phyloP scores from a whole-genome alignment of 2,797 vertebrate species.

The Platalea minor region DNA sequence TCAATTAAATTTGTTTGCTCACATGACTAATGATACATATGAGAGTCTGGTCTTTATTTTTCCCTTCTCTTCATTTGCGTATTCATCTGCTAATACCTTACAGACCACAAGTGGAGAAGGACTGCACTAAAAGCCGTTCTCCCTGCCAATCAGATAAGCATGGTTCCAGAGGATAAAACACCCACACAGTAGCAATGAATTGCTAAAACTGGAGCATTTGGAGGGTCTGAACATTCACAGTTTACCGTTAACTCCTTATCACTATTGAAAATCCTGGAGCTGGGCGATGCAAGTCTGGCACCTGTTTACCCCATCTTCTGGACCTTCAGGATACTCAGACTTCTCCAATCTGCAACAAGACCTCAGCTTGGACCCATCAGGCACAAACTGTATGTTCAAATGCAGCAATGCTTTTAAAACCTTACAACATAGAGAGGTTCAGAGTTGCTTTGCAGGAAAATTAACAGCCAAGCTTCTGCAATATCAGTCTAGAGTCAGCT shows the following conservation, averaged over 20 bases:
- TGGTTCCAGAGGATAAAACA: neutral
- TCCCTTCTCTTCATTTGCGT: neutral
- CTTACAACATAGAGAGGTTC: neutral
- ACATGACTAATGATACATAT: neutral
- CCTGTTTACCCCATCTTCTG: neutral
- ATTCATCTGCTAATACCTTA: neutral
- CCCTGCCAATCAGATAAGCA: neutral
- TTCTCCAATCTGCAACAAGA: neutral
- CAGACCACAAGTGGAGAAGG: neutral
- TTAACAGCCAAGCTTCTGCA: neutral
- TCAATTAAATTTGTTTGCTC: neutral
- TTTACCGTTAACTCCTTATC: neutral
- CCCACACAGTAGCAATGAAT: neutral
- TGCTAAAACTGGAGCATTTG: neutral
- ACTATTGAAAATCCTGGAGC: neutral
- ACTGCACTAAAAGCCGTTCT: neutral
- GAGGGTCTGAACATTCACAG: neutral
- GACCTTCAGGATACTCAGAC: neutral
- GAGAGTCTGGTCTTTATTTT: neutral
- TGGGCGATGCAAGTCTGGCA: neutral
- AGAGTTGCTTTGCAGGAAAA: neutral
- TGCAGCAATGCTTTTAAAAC: neutral
- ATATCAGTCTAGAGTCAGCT: neutral
- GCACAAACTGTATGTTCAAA: neutral
- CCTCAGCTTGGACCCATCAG: neutral